Conservation (phyloP, 2,888 invertebrate species). For the Eupelmus urozonus region DNA sequence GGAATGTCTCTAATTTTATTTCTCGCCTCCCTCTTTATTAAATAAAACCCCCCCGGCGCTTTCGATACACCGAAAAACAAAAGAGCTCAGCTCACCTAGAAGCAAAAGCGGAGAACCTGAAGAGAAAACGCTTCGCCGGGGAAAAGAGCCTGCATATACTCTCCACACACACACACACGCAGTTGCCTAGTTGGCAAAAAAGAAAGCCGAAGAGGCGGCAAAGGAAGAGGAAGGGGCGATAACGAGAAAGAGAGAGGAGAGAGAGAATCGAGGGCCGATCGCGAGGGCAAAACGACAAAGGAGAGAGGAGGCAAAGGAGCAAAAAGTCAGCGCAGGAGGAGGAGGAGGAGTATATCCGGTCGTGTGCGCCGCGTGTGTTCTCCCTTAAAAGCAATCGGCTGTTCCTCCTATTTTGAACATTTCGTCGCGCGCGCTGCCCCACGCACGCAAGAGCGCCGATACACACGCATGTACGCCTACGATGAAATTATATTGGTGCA, state of each 20-base stretch:
- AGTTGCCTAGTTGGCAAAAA: constrained; percentile 55
- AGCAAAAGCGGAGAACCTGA: too few relatives aligned
- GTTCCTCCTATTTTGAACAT: constrained; percentile 73
- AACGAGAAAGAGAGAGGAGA: constrained; percentile 44
- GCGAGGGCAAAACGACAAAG: constrained; percentile 27
- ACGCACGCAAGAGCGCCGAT: constrained; percentile 58
- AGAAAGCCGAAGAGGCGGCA: constrained; percentile 19
- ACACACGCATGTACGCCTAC: constrained; percentile 63
- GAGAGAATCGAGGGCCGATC: constrained; percentile 36
- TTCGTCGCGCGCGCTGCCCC: constrained; percentile 69
- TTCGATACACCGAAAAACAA: constrained; percentile 32
- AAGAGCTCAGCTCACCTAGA: neutral
- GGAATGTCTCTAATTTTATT: constrained; percentile 53
- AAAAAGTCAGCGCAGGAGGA: constrained; percentile 20
- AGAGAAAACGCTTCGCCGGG: constrained; percentile 19
- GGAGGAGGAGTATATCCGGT: constrained; percentile 57
- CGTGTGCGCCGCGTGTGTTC: constrained; percentile 59
- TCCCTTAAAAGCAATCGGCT: constrained; percentile 75
- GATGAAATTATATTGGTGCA: constrained; percentile 70
- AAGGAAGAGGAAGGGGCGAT: constrained; percentile 45
- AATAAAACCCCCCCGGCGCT: constrained; percentile 31
- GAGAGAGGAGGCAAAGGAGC: constrained; percentile 15
- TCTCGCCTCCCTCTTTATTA: constrained; percentile 44
- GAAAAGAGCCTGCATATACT: constrained; percentile 13
- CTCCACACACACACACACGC: neutral